phyloP scores from a whole-genome alignment of 1,140 invertebrate genomes.

The Ditylenchus dipsaci region DNA sequence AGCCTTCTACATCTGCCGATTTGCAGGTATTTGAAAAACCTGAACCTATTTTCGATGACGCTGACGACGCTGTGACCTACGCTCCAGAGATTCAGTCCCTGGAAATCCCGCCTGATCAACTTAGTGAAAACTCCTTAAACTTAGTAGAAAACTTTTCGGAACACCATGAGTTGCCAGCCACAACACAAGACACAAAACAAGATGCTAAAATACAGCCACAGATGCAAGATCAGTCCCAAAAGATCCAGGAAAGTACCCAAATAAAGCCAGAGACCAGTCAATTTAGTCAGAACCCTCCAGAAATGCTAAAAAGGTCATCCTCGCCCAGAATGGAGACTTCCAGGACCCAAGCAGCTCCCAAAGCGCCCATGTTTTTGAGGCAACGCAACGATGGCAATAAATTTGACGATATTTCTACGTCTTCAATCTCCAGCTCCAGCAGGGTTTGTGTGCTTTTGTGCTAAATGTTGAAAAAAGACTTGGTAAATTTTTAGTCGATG shows the following conservation, averaged over 20 bases:
- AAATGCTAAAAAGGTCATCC: not conserved
- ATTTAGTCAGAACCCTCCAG: not conserved
- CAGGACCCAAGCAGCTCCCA: not conserved
- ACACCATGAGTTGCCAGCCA: conserved; percentile 5
- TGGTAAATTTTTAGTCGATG: conserved; percentile 23
- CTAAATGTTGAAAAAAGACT: not conserved
- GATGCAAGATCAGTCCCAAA: too few relatives aligned
- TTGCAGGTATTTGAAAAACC: conserved; percentile 46
- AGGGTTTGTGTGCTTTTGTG: not conserved
- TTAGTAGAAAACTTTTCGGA: conserved; percentile 16
- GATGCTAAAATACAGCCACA: too few relatives aligned
- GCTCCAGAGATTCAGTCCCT: conserved; percentile 52
- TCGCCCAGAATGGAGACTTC: not conserved
- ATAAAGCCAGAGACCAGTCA: too few relatives aligned
- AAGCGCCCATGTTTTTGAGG: not conserved
- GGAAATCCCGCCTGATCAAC: conserved; percentile 52
- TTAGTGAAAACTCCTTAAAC: conserved; percentile 48
- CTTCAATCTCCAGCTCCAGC: not conserved
- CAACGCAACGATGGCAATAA: not conserved
- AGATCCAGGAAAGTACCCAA: too few relatives aligned
- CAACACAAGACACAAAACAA: not conserved
- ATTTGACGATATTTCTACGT: not conserved
- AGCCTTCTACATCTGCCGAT: not conserved
- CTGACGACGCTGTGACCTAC: conserved; percentile 51
- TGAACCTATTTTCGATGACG: conserved; percentile 43